A percentile compares a stretch with the other conserved stretches of the same genome.
Evolutionary conservation across 2,113 vertebrate species (phyloP).

Genomic region (Chroicocephalus ridibundus): DNA sequence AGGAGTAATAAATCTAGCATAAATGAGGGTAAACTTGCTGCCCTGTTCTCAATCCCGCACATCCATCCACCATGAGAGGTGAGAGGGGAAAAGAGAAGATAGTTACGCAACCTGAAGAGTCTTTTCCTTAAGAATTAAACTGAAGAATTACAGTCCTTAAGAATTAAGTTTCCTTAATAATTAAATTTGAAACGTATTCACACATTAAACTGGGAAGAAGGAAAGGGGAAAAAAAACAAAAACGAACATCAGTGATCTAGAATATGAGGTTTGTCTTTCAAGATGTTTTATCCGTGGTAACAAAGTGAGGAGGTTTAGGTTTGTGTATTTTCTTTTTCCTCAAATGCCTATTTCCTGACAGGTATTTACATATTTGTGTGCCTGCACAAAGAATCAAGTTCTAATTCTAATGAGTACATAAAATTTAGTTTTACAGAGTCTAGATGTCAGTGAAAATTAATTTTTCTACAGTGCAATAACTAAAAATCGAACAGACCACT

Average conservation of each 20-base stretch:
- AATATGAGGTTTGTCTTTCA: neutral
- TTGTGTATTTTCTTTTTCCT: neutral
- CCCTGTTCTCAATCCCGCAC: neutral
- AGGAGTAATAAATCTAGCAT: neutral
- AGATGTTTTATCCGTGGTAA: neutral
- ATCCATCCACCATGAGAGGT: neutral
- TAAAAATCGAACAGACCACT: neutral
- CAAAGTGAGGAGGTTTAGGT: neutral
- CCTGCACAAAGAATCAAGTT: neutral
- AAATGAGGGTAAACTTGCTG: neutral
- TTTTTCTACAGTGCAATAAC: neutral
- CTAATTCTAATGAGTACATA: neutral
- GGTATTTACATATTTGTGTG: neutral
- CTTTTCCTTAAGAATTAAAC: neutral
- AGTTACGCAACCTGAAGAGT: neutral
- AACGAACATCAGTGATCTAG: accelerated
- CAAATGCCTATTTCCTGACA: neutral
- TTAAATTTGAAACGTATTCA: neutral
- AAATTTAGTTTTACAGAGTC: neutral
- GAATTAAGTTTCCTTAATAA: too few relatives aligned
- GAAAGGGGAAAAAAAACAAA: neutral
- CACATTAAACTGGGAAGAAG: neutral
- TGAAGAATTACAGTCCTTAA: too few relatives aligned
- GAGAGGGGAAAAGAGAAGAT: neutral
- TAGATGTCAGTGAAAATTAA: neutral